A percentile compares a stretch with the other conserved stretches of the same genome.
Conservation (phyloP, 2,113 vertebrate genomes). For the Arizona elegans region DNA sequence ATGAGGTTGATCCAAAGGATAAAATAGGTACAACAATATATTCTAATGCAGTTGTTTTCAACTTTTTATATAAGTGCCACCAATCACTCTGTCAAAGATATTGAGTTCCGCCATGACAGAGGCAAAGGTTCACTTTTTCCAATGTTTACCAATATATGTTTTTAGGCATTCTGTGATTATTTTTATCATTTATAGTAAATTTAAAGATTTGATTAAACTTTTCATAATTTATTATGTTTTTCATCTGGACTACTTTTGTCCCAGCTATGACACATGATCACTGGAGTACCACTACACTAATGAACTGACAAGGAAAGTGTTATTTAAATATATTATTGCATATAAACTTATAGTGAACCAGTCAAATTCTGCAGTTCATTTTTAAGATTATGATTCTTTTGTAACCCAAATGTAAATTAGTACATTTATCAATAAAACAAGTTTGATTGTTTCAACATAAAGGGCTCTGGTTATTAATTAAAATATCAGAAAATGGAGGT, state of each 20-base stretch:
- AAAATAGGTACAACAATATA: not conserved
- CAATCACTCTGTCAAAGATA: not conserved
- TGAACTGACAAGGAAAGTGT: not conserved
- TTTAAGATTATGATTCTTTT: not conserved
- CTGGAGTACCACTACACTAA: not conserved
- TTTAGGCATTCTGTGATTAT: not conserved
- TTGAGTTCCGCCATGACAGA: not conserved
- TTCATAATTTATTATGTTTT: not conserved
- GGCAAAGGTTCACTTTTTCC: not conserved
- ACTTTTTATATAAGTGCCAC: not conserved
- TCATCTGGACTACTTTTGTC: not conserved
- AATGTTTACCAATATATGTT: not conserved
- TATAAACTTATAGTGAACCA: not conserved
- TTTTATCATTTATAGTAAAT: not conserved
- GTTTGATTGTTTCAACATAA: conserved; percentile 15
- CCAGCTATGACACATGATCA: not conserved
- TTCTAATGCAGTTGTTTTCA: not conserved
- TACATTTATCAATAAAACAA: not conserved
- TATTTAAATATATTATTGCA: conserved; percentile 33
- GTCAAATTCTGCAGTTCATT: not conserved
- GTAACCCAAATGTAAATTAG: not conserved
- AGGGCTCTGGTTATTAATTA: conserved; percentile 2
- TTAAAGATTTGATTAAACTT: not conserved
- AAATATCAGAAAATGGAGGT: not conserved
- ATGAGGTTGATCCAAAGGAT: not conserved